Evolutionary conservation across 2,888 invertebrate species (phyloP).

Genomic region (Caenorhabditis becei): DNA sequence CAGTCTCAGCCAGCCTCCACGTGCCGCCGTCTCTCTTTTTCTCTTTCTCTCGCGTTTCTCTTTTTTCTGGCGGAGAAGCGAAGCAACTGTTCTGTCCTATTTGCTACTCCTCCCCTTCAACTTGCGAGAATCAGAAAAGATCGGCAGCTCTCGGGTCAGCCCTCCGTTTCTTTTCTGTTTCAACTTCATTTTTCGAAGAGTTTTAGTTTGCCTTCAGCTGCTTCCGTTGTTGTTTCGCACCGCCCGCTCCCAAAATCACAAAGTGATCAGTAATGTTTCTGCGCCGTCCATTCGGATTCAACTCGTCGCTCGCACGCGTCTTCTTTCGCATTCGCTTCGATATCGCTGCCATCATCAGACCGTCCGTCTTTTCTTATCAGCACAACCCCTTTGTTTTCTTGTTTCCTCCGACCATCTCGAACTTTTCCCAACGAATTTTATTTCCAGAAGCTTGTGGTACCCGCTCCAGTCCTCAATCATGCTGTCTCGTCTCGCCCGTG

Average conservation of each 20-base stretch:
- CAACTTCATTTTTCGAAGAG: background rate
- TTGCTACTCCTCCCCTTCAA: slow-evolving; percentile 43
- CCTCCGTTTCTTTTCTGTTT: slow-evolving; percentile 3
- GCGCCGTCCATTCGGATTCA: slow-evolving; percentile 17
- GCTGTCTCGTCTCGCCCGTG: slow-evolving; percentile 65
- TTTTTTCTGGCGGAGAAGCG: slow-evolving; percentile 35
- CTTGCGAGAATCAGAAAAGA: slow-evolving; percentile 38
- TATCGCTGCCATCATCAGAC: slow-evolving; percentile 14
- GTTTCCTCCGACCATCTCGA: background rate
- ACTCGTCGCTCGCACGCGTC: slow-evolving; percentile 21
- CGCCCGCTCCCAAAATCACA: slow-evolving; percentile 17
- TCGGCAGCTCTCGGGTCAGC: slow-evolving; percentile 29
- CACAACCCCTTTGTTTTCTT: background rate
- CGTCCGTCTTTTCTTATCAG: slow-evolving; percentile 1
- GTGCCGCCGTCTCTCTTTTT: slow-evolving; percentile 30
- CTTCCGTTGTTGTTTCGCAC: background rate
- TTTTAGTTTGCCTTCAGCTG: too few relatives aligned
- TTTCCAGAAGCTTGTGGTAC: slow-evolving; percentile 46
- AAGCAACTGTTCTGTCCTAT: slow-evolving; percentile 52
- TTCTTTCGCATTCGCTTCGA: slow-evolving; percentile 10
- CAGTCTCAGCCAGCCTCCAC: slow-evolving; percentile 36
- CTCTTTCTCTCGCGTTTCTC: slow-evolving; percentile 21
- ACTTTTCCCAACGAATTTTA: background rate
- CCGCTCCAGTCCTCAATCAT: slow-evolving; percentile 29
- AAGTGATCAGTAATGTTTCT: slow-evolving; percentile 45